Conservation (phyloP, 1,140 invertebrate genomes). For the Cephus cinctus region DNA sequence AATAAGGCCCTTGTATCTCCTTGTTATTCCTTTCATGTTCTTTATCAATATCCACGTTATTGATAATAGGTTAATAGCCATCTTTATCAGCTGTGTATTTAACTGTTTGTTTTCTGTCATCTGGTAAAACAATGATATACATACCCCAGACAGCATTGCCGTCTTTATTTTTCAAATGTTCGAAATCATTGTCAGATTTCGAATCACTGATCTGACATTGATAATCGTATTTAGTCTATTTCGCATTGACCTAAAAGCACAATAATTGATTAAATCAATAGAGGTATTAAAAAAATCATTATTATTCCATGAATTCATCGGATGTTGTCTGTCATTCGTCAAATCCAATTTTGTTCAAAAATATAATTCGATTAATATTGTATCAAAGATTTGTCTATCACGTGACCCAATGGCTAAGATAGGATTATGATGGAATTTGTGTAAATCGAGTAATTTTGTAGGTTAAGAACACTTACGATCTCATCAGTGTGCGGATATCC, state of each 20-base stretch:
- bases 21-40: too few relatives aligned
- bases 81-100: background rate
- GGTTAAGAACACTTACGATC: slow-evolving; percentile 25
- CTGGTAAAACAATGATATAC: background rate
- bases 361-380: too few relatives aligned
- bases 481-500: too few relatives aligned
- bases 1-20: background rate
- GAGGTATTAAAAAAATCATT: too few relatives aligned
- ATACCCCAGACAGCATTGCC: background rate
- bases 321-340: too few relatives aligned
- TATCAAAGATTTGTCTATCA: too few relatives aligned
- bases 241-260: too few relatives aligned
- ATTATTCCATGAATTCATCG: too few relatives aligned
- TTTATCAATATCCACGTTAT: background rate
- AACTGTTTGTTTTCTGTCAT: background rate
- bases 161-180: background rate
- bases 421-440: too few relatives aligned
- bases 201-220: background rate
- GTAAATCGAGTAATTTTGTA: too few relatives aligned
- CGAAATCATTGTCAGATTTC: background rate
- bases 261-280: too few relatives aligned
- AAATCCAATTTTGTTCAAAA: too few relatives aligned
- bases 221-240: background rate
- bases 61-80: background rate
- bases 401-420: slow-evolving; percentile 20